Conservation (phyloP, 2,888 invertebrate genomes). For the Syrista parreyssii region DNA sequence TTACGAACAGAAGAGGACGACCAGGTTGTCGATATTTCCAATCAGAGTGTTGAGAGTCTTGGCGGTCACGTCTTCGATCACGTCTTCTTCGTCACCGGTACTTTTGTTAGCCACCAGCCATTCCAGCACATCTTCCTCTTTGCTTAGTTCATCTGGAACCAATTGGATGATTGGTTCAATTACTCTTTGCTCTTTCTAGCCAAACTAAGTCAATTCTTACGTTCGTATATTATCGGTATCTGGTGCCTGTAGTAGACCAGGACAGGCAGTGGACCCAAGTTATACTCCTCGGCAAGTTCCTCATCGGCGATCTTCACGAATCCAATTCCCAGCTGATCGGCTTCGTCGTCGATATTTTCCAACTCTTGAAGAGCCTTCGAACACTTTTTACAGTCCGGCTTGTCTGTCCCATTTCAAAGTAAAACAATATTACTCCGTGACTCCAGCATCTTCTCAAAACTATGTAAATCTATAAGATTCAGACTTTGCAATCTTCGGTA, state of each 20-base stretch:
- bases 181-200: fast-evolving
- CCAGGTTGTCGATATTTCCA: conserved; percentile 89
- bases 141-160: conserved; percentile 81
- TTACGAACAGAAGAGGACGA: conserved; percentile 90
- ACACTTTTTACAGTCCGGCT: conserved; percentile 92
- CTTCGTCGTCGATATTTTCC: conserved; percentile 95
- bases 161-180: too few relatives aligned
- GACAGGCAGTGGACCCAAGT: conserved; percentile 87
- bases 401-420: conserved; percentile 75
- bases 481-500: too few relatives aligned
- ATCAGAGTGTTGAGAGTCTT: conserved; percentile 90
- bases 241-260: conserved; percentile 94
- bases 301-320: conserved; percentile 96
- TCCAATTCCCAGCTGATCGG: conserved; percentile 92
- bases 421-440: conserved; percentile 27
- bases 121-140: conserved; percentile 91
- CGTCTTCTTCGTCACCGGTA: conserved; percentile 92
- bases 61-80: conserved; percentile 93
- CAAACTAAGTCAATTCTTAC: conserved; percentile 67
- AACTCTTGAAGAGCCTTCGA: conserved; percentile 89
- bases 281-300: conserved; percentile 91
- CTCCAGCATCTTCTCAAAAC: too few relatives aligned
- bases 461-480: too few relatives aligned
- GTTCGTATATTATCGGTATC: conserved; percentile 94
- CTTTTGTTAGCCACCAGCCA: conserved; percentile 95